Evolutionary conservation across 2,888 invertebrate species (phyloP).

Genomic region (Pachycephus smyrnensis): DNA sequence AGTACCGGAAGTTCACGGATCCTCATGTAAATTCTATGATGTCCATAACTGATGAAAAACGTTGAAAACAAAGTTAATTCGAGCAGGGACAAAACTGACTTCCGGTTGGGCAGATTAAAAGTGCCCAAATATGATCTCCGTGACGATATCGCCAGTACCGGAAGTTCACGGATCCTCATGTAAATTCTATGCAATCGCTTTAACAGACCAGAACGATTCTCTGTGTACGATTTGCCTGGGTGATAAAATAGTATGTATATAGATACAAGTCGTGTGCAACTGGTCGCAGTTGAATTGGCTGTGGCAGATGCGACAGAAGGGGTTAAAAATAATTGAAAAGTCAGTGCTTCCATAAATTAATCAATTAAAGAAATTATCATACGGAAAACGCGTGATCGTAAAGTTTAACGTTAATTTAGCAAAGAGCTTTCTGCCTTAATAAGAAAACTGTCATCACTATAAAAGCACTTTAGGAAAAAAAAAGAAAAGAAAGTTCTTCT

Average conservation of each 20-base stretch:
- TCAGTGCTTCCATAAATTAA: neutral
- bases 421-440: neutral
- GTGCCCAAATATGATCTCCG: neutral
- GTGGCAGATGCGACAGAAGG: too few relatives aligned
- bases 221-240: neutral
- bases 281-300: neutral
- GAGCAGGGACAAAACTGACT: neutral
- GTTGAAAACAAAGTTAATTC: neutral
- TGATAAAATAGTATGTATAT: neutral
- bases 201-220: neutral
- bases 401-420: neutral
- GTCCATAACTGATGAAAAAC: neutral
- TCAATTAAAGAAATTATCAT: neutral
- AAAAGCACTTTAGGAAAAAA: neutral
- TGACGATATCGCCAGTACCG: neutral
- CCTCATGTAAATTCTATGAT: too few relatives aligned
- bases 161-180: slow-evolving; percentile 21
- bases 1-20: slow-evolving; percentile 4
- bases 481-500: neutral
- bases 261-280: neutral
- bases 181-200: slow-evolving; percentile 27
- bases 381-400: neutral
- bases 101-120: neutral
- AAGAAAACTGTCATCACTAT: neutral
- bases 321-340: neutral